A percentile compares a stretch with the other conserved stretches of the same genome.
phyloP scores from a whole-genome alignment of 2,888 invertebrate genomes.

The Neoitamus cyanurus region DNA sequence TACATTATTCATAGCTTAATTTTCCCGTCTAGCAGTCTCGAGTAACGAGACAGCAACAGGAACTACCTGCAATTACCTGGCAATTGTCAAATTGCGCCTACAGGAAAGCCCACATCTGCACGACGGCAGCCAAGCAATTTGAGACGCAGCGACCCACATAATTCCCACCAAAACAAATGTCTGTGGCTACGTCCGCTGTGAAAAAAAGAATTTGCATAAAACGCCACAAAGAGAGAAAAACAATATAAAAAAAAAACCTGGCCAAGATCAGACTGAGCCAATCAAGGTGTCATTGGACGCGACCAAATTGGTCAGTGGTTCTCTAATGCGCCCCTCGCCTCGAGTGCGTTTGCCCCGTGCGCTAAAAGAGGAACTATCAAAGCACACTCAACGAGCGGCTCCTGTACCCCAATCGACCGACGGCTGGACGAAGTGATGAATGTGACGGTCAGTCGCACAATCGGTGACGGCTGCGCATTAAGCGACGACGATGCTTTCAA shows the following conservation, averaged over 20 bases:
- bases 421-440: background rate
- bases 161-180: background rate
- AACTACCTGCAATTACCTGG: conserved; percentile 27
- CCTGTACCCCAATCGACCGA: background rate
- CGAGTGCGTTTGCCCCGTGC: background rate
- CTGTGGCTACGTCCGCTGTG: background rate
- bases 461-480: background rate
- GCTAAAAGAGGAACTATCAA: background rate
- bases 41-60: background rate
- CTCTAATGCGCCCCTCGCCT: background rate
- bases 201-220: background rate
- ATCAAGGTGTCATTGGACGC: conserved; percentile 5
- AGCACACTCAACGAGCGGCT: background rate
- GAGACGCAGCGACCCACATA: background rate
- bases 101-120: background rate
- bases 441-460: background rate
- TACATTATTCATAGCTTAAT: background rate
- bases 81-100: conserved; percentile 6
- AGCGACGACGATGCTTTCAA: background rate
- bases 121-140: background rate
- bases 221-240: background rate
- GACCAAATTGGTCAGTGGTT: background rate
- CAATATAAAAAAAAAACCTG: too few species aligned
- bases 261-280: background rate
- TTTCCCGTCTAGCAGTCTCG: background rate